A percentile compares a stretch with the other conserved stretches of the same genome.
phyloP scores from a whole-genome alignment of 2,797 vertebrate species.

The Protosalanx chinensis region DNA sequence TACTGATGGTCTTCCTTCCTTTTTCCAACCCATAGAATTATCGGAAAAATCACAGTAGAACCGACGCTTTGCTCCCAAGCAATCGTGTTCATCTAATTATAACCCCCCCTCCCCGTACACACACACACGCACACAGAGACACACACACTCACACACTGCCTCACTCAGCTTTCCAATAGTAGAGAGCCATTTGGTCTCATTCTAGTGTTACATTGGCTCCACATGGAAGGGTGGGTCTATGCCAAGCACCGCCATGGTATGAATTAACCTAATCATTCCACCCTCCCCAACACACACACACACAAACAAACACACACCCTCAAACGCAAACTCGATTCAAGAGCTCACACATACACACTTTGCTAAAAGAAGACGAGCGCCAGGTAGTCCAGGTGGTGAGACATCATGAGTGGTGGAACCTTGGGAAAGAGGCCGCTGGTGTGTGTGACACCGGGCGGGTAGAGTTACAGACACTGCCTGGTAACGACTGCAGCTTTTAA shows the following conservation, averaged over 20 bases:
- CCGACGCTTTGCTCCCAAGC: conserved; percentile 68
- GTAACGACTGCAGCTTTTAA: conserved; percentile 66
- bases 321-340: no score
- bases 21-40: conserved; percentile 48
- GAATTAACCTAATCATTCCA: conserved; percentile 65
- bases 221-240: conserved; percentile 58
- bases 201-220: conserved; percentile 70
- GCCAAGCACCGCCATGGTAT: conserved; percentile 64
- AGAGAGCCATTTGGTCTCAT: conserved; percentile 72
- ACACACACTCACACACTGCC: background rate
- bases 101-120: background rate
- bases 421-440: background rate
- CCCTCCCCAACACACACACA: conserved; percentile 33
- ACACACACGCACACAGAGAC: background rate
- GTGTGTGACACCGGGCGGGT: conserved; percentile 35
- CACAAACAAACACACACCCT: conserved; percentile 2
- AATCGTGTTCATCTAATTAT: conserved; percentile 77
- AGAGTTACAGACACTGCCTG: conserved; percentile 57
- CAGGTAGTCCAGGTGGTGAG: no score
- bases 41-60: conserved; percentile 61
- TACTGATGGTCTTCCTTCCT: conserved; percentile 56
- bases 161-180: conserved; percentile 61
- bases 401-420: background rate
- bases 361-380: no score
- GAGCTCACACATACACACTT: no score